A percentile compares a stretch with the other conserved stretches of the same genome.
Evolutionary conservation across 2,113 vertebrate genomes (phyloP).

Genomic region (Rhabdornis inornatus): DNA sequence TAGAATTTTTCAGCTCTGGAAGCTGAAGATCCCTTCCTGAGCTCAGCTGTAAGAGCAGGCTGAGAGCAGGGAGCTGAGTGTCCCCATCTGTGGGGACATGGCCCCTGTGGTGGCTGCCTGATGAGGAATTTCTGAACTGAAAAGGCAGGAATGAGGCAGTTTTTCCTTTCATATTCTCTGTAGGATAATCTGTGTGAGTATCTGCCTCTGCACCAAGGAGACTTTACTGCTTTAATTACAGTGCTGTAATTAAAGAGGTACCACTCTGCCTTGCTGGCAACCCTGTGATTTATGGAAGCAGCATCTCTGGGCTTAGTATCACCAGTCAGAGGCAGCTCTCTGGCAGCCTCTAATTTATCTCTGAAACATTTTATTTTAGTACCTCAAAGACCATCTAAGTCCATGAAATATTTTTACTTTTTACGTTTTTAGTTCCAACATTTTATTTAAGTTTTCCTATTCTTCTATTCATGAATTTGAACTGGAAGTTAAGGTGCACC

Average conservation of each 20-base stretch:
- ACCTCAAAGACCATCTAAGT: background rate
- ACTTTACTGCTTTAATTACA: slow-evolving; percentile 34
- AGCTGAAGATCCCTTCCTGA: background rate
- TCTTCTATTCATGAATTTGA: background rate
- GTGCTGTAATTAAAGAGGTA: background rate
- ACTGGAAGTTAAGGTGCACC: background rate
- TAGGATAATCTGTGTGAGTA: background rate
- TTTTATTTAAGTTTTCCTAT: background rate
- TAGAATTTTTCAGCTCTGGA: background rate
- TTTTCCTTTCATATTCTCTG: background rate
- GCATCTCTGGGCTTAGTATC: background rate
- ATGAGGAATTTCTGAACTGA: background rate
- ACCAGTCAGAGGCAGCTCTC: background rate
- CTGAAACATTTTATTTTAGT: background rate
- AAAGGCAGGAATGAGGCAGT: background rate
- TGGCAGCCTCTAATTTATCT: background rate
- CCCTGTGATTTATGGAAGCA: background rate
- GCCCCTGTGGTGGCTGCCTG: background rate
- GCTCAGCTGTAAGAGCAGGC: background rate
- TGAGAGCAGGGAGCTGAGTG: background rate
- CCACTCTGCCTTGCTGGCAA: background rate
- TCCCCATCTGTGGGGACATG: background rate
- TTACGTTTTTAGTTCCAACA: background rate
- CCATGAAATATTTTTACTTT: background rate
- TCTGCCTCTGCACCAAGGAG: background rate